A percentile compares a stretch with the other conserved stretches of the same genome.
phyloP scores from a whole-genome alignment of 2,797 vertebrate species.

The Champsocephalus gunnari region DNA sequence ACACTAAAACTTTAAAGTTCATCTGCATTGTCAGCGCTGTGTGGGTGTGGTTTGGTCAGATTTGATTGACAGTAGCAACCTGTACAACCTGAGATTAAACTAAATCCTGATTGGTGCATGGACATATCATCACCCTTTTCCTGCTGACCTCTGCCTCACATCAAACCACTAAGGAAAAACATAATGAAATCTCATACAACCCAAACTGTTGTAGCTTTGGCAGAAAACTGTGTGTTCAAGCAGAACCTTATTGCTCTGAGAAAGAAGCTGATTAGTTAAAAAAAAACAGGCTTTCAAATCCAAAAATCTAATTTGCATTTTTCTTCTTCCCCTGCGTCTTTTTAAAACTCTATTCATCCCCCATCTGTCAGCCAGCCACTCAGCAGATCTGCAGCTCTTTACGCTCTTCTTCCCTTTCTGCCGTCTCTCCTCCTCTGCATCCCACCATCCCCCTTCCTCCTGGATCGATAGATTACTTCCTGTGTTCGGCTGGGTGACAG shows the following conservation, averaged over 20 bases:
- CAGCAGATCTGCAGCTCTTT: conserved; percentile 23
- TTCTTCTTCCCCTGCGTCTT: conserved; percentile 10
- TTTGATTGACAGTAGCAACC: background rate
- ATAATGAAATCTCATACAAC: background rate
- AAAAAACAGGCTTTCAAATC: background rate
- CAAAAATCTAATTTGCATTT: conserved; percentile 10
- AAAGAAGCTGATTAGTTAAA: background rate
- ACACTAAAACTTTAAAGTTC: background rate
- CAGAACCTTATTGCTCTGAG: background rate
- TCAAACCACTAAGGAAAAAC: background rate
- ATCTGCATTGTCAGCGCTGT: background rate
- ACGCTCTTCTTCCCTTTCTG: conserved; percentile 8
- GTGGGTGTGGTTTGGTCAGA: background rate
- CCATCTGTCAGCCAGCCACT: conserved; percentile 20
- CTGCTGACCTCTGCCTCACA: background rate
- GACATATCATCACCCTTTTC: background rate
- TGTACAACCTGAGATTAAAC: background rate
- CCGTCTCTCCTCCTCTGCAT: conserved; percentile 25
- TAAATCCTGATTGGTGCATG: background rate
- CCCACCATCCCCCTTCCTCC: conserved; percentile 52
- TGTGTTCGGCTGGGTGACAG: conserved; percentile 79
- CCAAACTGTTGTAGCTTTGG: background rate
- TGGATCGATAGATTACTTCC: conserved; percentile 86
- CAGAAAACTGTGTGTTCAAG: background rate
- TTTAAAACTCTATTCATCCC: conserved; percentile 1